Percentiles rank a stretch among this genome's conserved stretches.
These are phyloP conservation scores for Trinorchestia longiramus DNA, from an alignment of 1,140 invertebrate species.

Conservation along the genomic window DNA sequence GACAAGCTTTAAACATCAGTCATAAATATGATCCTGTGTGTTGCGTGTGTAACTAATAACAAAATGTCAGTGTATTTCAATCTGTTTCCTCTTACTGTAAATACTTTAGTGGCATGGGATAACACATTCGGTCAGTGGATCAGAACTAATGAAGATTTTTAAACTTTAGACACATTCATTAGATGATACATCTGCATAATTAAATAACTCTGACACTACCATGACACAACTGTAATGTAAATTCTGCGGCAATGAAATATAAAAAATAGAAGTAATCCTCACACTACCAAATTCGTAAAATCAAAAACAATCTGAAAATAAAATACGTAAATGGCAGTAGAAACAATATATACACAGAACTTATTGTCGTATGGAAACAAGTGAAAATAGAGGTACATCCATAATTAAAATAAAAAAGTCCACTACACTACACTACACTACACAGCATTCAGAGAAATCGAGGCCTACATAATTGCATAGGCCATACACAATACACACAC, in stretches of 20 bases:
- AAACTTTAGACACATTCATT: too few relatives aligned
- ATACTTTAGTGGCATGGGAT: too few relatives aligned
- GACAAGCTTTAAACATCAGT: too few relatives aligned
- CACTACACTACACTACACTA: background rate
- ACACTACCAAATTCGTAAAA: too few relatives aligned
- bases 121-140: too few relatives aligned
- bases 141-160: too few relatives aligned
- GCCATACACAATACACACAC: background rate
- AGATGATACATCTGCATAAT: background rate
- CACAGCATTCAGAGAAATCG: background rate
- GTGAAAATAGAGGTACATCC: background rate
- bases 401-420: background rate
- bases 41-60: too few relatives aligned
- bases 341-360: background rate
- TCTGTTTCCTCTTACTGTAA: too few relatives aligned
- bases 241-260: background rate
- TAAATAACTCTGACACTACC: background rate
- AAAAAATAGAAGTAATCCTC: too few relatives aligned
- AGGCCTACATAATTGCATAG: background rate
- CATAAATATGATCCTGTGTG: too few relatives aligned
- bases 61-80: too few relatives aligned
- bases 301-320: too few relatives aligned
- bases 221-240: background rate
- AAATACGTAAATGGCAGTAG: background rate
- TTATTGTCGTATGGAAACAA: background rate